phyloP scores from a whole-genome alignment of 1,140 invertebrate species.

The Nephila pilipes region DNA sequence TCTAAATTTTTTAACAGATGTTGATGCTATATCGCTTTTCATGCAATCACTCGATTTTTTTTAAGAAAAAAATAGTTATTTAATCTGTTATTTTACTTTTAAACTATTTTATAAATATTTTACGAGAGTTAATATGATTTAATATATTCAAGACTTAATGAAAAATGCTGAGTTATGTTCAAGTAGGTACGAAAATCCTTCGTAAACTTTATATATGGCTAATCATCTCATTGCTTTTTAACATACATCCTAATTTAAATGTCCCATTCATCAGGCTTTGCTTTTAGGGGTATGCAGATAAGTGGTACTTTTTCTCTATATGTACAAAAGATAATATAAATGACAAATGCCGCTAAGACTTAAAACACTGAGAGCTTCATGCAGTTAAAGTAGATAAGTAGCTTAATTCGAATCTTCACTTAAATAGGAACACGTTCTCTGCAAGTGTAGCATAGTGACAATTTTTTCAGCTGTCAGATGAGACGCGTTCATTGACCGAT shows the following conservation, averaged over 20 bases:
- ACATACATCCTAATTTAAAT: background rate
- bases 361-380: background rate
- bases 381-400: conserved; percentile 14
- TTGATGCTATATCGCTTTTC: too few relatives aligned
- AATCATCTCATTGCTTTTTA: background rate
- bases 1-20: too few relatives aligned
- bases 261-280: background rate
- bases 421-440: background rate
- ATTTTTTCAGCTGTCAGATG: conserved; percentile 21
- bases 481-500: conserved; percentile 10
- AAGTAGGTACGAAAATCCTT: too few relatives aligned
- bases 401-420: conserved; percentile 6
- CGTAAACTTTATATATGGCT: too few relatives aligned
- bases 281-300: background rate
- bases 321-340: background rate
- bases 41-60: too few relatives aligned
- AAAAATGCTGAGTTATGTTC: too few relatives aligned
- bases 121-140: too few relatives aligned
- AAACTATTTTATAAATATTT: too few relatives aligned
- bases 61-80: too few relatives aligned
- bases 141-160: too few relatives aligned
- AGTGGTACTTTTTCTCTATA: background rate
- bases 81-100: too few relatives aligned
- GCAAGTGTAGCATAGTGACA: background rate
- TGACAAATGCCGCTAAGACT: background rate